These are phyloP conservation scores for Halocynthia aurantium DNA, from an alignment of 23 tunicate species.

Conservation along the genomic window DNA sequence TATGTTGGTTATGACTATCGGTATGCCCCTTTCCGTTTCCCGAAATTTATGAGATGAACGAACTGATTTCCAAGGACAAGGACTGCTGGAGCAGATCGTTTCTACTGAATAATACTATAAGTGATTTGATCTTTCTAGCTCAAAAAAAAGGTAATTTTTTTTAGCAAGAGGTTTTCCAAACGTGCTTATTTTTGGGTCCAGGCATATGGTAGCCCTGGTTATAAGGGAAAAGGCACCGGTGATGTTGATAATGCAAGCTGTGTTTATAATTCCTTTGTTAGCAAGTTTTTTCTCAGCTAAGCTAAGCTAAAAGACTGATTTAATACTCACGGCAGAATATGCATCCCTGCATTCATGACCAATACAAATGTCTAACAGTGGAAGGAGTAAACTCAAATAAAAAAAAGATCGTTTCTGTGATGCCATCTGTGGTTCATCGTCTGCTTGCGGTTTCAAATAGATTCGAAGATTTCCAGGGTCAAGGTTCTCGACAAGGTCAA, in stretches of 20 bases:
- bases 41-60: no score
- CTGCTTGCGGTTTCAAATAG: background rate
- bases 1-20: no score
- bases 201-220: no score
- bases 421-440: background rate
- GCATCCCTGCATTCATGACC: constrained; percentile 4
- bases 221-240: background rate
- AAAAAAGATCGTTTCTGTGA: constrained; percentile 4
- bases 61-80: no score
- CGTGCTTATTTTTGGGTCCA: no score
- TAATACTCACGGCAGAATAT: background rate
- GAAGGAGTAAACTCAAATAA: background rate
- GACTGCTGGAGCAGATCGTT: no score
- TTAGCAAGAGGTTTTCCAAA: no score
- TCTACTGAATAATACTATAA: no score
- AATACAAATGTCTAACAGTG: constrained; percentile 13
- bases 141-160: no score
- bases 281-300: no score
- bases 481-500: constrained; percentile 10
- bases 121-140: no score
- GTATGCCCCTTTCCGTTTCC: no score
- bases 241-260: background rate
- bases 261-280: background rate
- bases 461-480: constrained; percentile 9
- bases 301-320: background rate